Evolutionary conservation across 2,888 invertebrate genomes (phyloP).

Genomic region (Protophormia terraenovae): DNA sequence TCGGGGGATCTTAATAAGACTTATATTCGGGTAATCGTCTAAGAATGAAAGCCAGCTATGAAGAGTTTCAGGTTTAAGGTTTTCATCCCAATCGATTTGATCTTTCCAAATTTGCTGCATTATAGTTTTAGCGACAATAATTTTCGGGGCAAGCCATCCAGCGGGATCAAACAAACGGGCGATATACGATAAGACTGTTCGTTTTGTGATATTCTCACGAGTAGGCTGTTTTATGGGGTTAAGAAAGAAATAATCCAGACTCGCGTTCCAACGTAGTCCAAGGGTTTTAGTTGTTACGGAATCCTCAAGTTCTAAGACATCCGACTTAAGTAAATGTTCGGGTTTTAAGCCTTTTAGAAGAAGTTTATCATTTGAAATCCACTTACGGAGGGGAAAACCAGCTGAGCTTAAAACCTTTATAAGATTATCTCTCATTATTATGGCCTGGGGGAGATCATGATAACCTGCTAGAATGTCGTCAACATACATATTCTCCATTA

Average conservation of each 20-base stretch:
- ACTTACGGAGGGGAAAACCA: neutral
- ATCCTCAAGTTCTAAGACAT: no score
- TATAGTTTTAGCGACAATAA: no score
- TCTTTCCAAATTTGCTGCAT: no score
- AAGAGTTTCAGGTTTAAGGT: no score
- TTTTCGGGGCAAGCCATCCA: no score
- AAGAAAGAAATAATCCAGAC: constrained; percentile 34
- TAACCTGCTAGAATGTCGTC: neutral
- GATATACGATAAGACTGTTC: constrained; percentile 43
- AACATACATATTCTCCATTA: no score
- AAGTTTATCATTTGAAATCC: neutral
- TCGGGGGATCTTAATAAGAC: no score
- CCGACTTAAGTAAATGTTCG: neutral
- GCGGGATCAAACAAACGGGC: no score
- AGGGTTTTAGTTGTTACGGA: constrained; percentile 1
- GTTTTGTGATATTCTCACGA: constrained; percentile 6
- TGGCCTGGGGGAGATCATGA: neutral
- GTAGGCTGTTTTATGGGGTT: neutral
- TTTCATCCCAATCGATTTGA: no score
- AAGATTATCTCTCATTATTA: neutral
- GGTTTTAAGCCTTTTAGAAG: neutral
- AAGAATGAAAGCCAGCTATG: no score
- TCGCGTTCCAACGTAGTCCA: neutral
- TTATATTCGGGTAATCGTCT: no score
- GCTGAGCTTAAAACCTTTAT: neutral